A percentile compares a stretch with the other conserved stretches of the same genome.
Evolutionary conservation across 2,113 vertebrate genomes (phyloP).

Genomic region (Micronisus gabar): DNA sequence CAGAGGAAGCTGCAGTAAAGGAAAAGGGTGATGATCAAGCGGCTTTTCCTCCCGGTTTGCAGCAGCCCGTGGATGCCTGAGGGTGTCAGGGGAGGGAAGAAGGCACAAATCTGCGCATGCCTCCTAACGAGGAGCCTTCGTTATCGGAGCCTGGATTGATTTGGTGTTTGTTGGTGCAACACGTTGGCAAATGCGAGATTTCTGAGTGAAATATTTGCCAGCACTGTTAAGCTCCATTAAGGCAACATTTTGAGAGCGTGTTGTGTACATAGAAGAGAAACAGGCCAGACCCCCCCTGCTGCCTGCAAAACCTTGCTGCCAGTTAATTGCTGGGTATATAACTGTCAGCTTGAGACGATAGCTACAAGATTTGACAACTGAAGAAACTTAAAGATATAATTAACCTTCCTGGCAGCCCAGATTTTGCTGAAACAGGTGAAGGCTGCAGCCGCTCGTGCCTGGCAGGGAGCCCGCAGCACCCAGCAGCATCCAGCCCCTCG

Average conservation of each 20-base stretch:
- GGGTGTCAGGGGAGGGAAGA: not conserved
- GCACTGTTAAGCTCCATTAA: not conserved
- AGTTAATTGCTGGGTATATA: constrained; percentile 3
- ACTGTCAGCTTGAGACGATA: not conserved
- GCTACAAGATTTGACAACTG: not conserved
- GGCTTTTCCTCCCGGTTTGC: not conserved
- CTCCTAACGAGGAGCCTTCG: not conserved
- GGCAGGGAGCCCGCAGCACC: not conserved
- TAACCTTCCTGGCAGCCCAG: not conserved
- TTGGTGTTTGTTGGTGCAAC: constrained; percentile 21
- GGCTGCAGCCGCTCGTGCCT: accelerated
- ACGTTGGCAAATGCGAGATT: not conserved
- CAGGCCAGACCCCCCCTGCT: not conserved
- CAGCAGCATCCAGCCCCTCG: not conserved
- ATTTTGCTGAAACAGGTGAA: not conserved
- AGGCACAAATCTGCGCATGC: not conserved
- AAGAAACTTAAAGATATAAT: constrained; percentile 17
- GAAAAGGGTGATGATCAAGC: not conserved
- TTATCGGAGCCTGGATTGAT: not conserved
- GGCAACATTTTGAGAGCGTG: not conserved
- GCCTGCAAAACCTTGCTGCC: not conserved
- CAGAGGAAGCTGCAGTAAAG: not conserved
- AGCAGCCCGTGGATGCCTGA: not conserved
- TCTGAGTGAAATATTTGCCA: constrained; percentile 13
- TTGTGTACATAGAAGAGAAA: not conserved